Conservation (phyloP, 1,140 invertebrate species). For the Euura lappo region DNA sequence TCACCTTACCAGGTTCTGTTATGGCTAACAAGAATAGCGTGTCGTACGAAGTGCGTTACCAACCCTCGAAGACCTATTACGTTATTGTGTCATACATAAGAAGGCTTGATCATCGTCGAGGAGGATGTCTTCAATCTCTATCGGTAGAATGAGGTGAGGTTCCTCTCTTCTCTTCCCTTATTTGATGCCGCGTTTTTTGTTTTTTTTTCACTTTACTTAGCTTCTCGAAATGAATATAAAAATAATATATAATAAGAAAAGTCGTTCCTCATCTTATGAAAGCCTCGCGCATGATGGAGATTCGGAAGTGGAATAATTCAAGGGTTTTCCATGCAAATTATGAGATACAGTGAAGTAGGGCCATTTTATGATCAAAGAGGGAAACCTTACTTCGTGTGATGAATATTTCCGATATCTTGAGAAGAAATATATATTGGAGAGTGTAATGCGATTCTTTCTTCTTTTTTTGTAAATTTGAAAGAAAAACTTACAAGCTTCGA, state of each 20-base stretch:
- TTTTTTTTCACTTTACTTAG: neutral
- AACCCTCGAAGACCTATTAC: neutral
- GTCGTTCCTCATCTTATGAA: neutral
- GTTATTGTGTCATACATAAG: too few species aligned
- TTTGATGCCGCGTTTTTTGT: too few species aligned
- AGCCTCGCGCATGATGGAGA: neutral
- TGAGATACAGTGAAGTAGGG: neutral
- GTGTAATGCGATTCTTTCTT: too few species aligned
- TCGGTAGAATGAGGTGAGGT: too few species aligned
- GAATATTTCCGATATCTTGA: too few species aligned
- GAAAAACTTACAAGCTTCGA: neutral
- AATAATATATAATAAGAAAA: neutral
- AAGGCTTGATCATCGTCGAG: too few species aligned
- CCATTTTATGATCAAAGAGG: conserved; percentile 1
- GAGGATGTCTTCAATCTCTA: too few species aligned
- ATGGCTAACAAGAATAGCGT: neutral
- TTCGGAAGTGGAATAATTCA: neutral
- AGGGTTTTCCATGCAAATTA: neutral
- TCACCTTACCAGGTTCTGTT: neutral
- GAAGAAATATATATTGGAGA: too few species aligned
- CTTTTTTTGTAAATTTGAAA: neutral
- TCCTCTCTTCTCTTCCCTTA: too few species aligned
- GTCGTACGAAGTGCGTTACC: neutral
- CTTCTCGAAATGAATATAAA: too few species aligned
- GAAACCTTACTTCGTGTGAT: neutral